Percentiles rank a stretch among this genome's conserved stretches.
phyloP scores from a whole-genome alignment of 2,888 invertebrate species.

The Diaphora mendica region DNA sequence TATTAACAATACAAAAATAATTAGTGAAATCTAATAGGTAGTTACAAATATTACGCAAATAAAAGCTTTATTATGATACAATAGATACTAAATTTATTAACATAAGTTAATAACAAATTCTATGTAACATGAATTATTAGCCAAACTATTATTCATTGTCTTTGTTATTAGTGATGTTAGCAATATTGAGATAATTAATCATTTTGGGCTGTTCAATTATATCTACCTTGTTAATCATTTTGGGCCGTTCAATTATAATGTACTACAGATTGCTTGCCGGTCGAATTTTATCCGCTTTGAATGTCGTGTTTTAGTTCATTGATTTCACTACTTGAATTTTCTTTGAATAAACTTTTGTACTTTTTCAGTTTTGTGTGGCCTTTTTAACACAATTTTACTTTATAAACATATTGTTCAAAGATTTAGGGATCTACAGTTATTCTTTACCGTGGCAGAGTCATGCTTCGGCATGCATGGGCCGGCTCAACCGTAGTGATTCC shows the following conservation, averaged over 20 bases:
- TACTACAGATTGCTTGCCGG: background rate
- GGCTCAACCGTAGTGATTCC: no score
- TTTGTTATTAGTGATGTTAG: background rate
- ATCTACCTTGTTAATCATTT: constrained; percentile 3
- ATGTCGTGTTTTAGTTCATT: background rate
- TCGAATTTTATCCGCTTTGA: background rate
- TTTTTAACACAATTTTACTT: background rate
- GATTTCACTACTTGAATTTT: background rate
- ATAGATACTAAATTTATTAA: background rate
- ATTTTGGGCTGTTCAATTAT: constrained; percentile 5
- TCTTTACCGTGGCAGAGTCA: no score
- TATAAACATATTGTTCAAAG: background rate
- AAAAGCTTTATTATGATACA: no score
- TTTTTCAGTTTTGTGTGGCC: no score
- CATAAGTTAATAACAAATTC: background rate
- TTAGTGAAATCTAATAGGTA: no score
- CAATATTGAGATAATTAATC: constrained; percentile 8
- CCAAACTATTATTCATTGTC: background rate
- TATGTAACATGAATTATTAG: background rate
- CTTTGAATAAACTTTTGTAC: no score
- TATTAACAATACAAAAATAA: no score
- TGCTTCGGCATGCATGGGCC: no score
- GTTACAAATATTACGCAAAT: no score
- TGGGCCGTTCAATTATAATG: background rate
- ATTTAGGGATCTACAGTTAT: background rate